Conservation (phyloP, 2,888 invertebrate species). For the Meiosimyza platycephala region DNA sequence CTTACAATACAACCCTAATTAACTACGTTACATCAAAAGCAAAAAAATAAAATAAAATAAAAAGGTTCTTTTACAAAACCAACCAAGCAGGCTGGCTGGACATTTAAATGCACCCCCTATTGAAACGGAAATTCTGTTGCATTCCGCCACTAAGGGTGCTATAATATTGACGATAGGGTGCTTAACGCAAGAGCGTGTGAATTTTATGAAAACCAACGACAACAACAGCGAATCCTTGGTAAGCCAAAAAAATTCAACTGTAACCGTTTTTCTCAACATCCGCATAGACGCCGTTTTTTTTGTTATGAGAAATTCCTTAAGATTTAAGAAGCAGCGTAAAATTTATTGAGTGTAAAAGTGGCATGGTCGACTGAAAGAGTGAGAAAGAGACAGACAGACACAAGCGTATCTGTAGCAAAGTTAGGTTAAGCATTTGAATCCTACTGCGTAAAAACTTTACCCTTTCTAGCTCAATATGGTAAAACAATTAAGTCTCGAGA, state of each 20-base stretch:
- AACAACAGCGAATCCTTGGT: slow-evolving; percentile 5
- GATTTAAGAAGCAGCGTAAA: neutral
- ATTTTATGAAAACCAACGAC: slow-evolving; percentile 6
- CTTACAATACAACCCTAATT: slow-evolving; percentile 17
- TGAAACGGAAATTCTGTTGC: neutral
- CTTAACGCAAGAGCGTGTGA: slow-evolving; percentile 21
- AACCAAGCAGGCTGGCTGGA: neutral
- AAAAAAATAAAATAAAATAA: neutral
- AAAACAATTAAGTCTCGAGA: slow-evolving; percentile 4
- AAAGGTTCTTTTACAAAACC: slow-evolving; percentile 3
- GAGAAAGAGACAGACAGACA: neutral
- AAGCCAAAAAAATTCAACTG: slow-evolving; percentile 13
- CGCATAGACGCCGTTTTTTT: neutral
- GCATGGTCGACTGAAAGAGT: neutral
- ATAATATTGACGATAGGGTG: neutral
- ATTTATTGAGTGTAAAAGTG: slow-evolving; percentile 2
- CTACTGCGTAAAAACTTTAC: neutral
- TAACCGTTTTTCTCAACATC: slow-evolving; percentile 3
- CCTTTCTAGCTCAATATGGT: neutral
- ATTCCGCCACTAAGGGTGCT: slow-evolving; percentile 14
- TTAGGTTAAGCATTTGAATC: neutral
- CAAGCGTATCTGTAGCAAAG: neutral
- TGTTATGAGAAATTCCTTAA: no score
- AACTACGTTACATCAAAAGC: neutral
- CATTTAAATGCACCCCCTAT: slow-evolving; percentile 16